A percentile compares a stretch with the other conserved stretches of the same genome.
Evolutionary conservation across 2,797 vertebrate species (phyloP).

Genomic region (Pitangus sulphuratus): DNA sequence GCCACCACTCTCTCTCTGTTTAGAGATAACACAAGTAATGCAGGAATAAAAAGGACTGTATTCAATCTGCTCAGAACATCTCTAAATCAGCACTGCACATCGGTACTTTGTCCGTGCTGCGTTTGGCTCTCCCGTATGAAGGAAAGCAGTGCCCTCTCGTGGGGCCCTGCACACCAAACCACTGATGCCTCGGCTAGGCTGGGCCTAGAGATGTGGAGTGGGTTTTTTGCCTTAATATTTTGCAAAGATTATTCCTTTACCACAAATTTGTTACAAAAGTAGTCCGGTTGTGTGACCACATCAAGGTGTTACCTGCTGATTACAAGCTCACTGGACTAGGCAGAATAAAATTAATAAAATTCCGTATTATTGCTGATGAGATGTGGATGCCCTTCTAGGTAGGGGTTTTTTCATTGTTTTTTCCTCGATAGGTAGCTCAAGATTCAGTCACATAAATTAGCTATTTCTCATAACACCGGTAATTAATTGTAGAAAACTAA

Average conservation of each 20-base stretch:
- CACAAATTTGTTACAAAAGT: neutral
- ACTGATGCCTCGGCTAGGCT: neutral
- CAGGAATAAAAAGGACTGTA: neutral
- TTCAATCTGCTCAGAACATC: neutral
- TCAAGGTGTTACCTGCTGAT: neutral
- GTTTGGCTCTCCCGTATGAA: neutral
- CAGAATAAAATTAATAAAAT: neutral
- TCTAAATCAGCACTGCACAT: neutral
- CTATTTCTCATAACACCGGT: neutral
- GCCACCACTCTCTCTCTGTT: neutral
- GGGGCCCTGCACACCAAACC: neutral
- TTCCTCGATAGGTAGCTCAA: neutral
- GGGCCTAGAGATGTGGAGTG: neutral
- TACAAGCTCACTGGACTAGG: neutral
- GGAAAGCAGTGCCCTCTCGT: constrained; percentile 76
- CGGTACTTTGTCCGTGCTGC: neutral
- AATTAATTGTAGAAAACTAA: neutral
- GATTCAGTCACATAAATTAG: neutral
- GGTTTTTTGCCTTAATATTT: neutral
- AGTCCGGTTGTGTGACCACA: fast-evolving
- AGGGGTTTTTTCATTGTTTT: neutral
- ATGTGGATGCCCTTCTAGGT: neutral
- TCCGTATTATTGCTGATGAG: neutral
- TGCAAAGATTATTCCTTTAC: neutral
- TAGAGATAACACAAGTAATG: neutral